Conservation (phyloP, 1,140 invertebrate genomes). For the Drosophila guanche region DNA sequence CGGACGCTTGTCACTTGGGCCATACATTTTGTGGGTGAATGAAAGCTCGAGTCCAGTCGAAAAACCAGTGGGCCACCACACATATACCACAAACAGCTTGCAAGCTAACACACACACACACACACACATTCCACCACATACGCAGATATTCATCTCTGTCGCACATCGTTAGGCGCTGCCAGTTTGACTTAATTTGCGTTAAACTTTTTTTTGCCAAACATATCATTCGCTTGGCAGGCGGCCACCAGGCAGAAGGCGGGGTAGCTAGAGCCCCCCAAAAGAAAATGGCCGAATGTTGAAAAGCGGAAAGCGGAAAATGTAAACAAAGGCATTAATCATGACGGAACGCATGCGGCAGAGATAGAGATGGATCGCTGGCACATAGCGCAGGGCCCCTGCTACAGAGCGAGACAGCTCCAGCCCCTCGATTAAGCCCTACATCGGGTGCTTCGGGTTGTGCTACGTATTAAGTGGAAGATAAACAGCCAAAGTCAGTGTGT, state of each 20-base stretch:
- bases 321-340: constrained; percentile 81
- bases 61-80: too few species aligned
- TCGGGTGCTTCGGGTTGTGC: constrained; percentile 5
- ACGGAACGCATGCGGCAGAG: constrained; percentile 53
- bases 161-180: constrained; percentile 80
- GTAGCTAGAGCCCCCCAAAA: not conserved
- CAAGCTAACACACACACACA: constrained; percentile 8
- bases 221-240: constrained; percentile 63
- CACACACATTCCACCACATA: constrained; percentile 6
- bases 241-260: not conserved
- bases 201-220: constrained; percentile 81
- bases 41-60: constrained; percentile 31
- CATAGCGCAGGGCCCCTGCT: not conserved
- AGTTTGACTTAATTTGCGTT: constrained; percentile 82
- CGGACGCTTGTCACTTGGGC: constrained; percentile 7
- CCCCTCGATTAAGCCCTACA: constrained; percentile 39
- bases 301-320: constrained; percentile 65
- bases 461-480: constrained; percentile 35
- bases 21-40: constrained; percentile 58
- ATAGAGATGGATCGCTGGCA: constrained; percentile 30
- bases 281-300: constrained; percentile 35
- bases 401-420: constrained; percentile 7
- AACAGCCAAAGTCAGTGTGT: constrained; percentile 56
- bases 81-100: too few species aligned
- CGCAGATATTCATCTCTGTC: constrained; percentile 71